Conservation (phyloP, 2,797 vertebrate genomes). For the Poeciliopsis infans region DNA sequence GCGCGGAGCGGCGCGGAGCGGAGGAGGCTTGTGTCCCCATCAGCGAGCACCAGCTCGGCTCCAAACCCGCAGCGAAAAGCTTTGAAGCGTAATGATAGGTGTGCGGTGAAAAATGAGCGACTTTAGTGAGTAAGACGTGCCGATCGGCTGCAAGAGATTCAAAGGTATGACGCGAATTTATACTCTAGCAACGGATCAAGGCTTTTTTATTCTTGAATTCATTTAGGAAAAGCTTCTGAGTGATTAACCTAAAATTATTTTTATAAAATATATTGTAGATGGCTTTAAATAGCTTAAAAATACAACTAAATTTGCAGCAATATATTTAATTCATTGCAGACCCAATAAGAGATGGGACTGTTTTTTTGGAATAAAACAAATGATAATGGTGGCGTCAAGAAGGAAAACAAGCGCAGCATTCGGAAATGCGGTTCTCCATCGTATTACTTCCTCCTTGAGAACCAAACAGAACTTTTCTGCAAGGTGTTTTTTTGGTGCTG, state of each 20-base stretch:
- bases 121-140: conserved; percentile 35
- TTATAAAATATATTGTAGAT: not conserved
- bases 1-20: conserved; percentile 12
- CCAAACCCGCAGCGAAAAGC: not conserved
- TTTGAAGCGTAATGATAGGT: conserved; percentile 27
- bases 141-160: conserved; percentile 47
- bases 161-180: conserved; percentile 58
- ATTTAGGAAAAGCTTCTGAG: not conserved
- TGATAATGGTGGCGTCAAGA: not conserved
- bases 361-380: not conserved
- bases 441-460: not conserved
- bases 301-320: too few species aligned
- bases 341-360: not conserved
- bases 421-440: not conserved
- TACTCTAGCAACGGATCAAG: not conserved
- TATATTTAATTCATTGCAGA: not conserved
- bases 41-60: not conserved
- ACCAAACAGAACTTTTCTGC: not conserved
- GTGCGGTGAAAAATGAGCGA: conserved; percentile 37
- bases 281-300: not conserved
- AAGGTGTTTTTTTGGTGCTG: not conserved
- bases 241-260: not conserved
- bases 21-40: conserved; percentile 39
- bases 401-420: not conserved
- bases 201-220: not conserved